phyloP scores from a whole-genome alignment of 2,888 invertebrate species.

The Coecobrya sp. region DNA sequence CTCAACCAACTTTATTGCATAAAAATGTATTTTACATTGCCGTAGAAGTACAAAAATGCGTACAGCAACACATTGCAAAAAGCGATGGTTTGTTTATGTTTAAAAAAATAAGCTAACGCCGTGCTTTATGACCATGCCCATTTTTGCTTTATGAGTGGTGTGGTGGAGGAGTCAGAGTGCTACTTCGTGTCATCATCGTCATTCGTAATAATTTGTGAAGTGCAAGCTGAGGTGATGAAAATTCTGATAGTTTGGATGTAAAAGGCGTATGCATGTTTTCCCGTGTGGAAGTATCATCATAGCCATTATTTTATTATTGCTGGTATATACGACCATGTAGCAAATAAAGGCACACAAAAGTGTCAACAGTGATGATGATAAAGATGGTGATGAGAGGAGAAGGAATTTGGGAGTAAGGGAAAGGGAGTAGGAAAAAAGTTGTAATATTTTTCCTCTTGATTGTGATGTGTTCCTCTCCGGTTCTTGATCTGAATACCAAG shows the following conservation, averaged over 20 bases:
- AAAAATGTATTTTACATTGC: background rate
- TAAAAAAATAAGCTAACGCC: background rate
- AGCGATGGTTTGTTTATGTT: background rate
- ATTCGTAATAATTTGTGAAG: constrained; percentile 74
- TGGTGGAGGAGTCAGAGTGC: background rate
- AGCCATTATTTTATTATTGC: constrained; percentile 30
- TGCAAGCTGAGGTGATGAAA: background rate
- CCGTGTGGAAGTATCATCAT: background rate
- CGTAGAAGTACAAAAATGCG: background rate
- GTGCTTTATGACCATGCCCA: background rate
- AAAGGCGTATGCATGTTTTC: background rate
- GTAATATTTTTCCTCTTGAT: constrained; percentile 42
- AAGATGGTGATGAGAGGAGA: constrained; percentile 67
- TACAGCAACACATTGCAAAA: background rate
- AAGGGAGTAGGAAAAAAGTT: background rate
- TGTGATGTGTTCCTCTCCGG: background rate
- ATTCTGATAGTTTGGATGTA: constrained; percentile 9
- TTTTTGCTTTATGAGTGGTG: background rate
- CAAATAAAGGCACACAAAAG: constrained; percentile 38
- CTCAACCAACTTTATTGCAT: background rate
- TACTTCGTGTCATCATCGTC: constrained; percentile 41
- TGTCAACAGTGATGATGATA: constrained; percentile 78
- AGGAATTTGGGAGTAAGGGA: constrained; percentile 17
- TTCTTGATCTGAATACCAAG: constrained; percentile 70
- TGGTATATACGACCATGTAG: background rate